These are phyloP conservation scores for Rynchops niger DNA, from an alignment of 2,113 vertebrate genomes.

Conservation along the genomic window DNA sequence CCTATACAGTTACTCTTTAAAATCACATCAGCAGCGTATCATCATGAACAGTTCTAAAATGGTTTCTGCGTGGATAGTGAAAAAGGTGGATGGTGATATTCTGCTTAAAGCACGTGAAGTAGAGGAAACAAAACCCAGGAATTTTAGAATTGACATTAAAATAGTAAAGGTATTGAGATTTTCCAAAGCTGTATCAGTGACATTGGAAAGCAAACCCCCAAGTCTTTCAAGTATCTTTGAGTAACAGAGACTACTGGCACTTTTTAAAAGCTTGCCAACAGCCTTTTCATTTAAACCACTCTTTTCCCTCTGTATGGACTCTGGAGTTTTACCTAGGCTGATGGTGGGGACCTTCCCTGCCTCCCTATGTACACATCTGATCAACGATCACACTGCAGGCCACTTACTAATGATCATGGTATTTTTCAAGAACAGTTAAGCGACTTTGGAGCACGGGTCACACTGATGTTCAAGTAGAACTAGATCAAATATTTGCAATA, in stretches of 20 bases:
- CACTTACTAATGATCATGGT: background rate
- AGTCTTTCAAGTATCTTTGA: background rate
- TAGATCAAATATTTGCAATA: background rate
- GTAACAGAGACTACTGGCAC: background rate
- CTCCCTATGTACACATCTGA: background rate
- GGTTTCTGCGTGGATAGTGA: background rate
- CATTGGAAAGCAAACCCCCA: background rate
- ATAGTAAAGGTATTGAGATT: background rate
- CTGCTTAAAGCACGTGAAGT: background rate
- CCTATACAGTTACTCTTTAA: background rate
- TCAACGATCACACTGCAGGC: background rate
- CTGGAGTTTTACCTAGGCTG: background rate
- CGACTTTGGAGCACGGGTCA: background rate
- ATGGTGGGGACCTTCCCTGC: background rate
- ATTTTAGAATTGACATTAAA: background rate
- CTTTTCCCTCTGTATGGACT: background rate
- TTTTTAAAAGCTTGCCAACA: background rate
- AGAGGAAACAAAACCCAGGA: background rate
- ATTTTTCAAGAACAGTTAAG: conserved; percentile 3
- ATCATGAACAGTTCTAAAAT: background rate
- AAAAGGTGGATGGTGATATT: background rate
- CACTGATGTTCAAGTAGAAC: background rate
- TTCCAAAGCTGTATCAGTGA: background rate
- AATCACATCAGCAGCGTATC: background rate
- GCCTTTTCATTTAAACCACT: background rate